A percentile compares a stretch with the other conserved stretches of the same genome.
These are phyloP conservation scores for Tetragonisca angustula DNA, from an alignment of 2,888 invertebrate genomes.

Conservation along the genomic window DNA sequence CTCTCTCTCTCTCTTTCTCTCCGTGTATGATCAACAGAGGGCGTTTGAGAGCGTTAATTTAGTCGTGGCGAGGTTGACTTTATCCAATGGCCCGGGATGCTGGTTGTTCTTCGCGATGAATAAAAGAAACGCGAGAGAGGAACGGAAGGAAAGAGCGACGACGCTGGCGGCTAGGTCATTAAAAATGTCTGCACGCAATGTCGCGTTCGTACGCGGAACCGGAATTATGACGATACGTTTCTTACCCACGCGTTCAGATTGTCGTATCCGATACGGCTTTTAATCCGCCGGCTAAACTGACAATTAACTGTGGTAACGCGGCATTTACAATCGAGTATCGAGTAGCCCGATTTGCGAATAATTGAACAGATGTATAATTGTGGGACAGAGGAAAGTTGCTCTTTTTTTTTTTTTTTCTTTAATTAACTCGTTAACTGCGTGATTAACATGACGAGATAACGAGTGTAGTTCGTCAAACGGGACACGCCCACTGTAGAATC, in stretches of 20 bases:
- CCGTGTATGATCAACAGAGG: slow-evolving; percentile 1
- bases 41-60: slow-evolving; percentile 28
- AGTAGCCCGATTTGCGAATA: too few species aligned
- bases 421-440: too few species aligned
- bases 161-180: slow-evolving; percentile 60
- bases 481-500: too few species aligned
- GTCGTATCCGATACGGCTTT: slow-evolving; percentile 72
- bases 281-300: slow-evolving; percentile 17
- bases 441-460: too few species aligned
- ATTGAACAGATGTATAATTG: too few species aligned
- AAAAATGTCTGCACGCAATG: slow-evolving; percentile 78
- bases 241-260: slow-evolving; percentile 71
- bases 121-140: neutral
- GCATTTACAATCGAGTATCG: neutral
- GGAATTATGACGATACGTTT: slow-evolving; percentile 35
- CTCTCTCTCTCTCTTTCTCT: neutral
- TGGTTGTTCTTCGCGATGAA: slow-evolving; percentile 15
- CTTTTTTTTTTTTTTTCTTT: too few species aligned
- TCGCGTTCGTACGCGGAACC: slow-evolving; percentile 42
- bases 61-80: neutral
- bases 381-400: too few species aligned
- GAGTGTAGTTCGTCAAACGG: too few species aligned
- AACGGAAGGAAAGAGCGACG: slow-evolving; percentile 13
- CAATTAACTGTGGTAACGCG: neutral
- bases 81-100: slow-evolving; percentile 16